Evolutionary conservation across 2,113 vertebrate species (phyloP).

Genomic region (Pedionomus torquatus): DNA sequence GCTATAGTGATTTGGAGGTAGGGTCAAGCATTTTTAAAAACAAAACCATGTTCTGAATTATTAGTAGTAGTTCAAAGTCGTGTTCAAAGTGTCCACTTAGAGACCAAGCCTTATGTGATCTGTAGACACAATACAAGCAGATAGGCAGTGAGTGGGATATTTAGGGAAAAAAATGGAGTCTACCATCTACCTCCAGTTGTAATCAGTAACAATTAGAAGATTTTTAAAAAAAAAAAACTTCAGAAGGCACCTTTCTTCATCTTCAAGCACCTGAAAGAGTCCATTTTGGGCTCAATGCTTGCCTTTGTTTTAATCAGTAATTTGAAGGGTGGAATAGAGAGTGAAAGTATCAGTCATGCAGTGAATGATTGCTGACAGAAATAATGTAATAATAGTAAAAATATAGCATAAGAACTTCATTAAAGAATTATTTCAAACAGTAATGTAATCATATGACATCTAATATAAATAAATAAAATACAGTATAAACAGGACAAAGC

Average conservation of each 20-base stretch:
- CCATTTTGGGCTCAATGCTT: neutral
- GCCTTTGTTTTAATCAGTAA: slow-evolving; percentile 30
- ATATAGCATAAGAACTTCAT: neutral
- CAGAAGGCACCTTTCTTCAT: neutral
- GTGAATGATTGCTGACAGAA: neutral
- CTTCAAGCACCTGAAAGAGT: neutral
- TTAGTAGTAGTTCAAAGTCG: neutral
- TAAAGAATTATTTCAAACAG: neutral
- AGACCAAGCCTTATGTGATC: neutral
- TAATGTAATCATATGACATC: neutral
- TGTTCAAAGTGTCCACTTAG: neutral
- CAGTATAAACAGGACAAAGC: neutral
- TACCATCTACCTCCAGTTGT: neutral
- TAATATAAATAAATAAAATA: neutral
- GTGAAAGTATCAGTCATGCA: slow-evolving; percentile 33
- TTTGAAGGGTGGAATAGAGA: slow-evolving; percentile 7
- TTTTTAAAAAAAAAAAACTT: neutral
- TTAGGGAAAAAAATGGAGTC: neutral
- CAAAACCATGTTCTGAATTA: neutral
- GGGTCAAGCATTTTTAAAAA: neutral
- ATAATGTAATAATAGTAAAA: neutral
- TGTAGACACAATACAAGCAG: neutral
- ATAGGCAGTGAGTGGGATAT: neutral
- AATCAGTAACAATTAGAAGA: neutral
- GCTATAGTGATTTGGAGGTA: neutral